A percentile compares a stretch with the other conserved stretches of the same genome.
These are phyloP conservation scores for Druon quercuslanigerum DNA, from an alignment of 1,140 invertebrate species.

Conservation along the genomic window DNA sequence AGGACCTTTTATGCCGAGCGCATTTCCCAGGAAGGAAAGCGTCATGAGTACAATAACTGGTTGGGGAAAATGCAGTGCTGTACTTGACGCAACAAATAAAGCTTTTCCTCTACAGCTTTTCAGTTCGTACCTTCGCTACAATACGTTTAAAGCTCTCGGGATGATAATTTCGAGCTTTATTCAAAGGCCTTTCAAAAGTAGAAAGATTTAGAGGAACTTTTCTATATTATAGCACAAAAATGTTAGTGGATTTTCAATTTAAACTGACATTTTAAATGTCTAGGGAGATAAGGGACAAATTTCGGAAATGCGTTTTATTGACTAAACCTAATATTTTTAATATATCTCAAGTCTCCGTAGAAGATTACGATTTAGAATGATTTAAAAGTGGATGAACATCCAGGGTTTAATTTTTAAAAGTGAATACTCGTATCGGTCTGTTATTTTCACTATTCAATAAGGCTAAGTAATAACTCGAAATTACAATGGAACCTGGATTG, in stretches of 20 bases:
- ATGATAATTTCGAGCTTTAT: slow-evolving; percentile 17
- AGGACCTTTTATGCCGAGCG: slow-evolving; percentile 19
- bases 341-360: background rate
- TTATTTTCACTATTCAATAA: too few relatives aligned
- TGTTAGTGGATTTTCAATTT: background rate
- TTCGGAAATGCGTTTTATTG: too few relatives aligned
- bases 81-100: slow-evolving; percentile 28
- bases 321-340: too few relatives aligned
- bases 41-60: slow-evolving; percentile 15
- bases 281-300: too few relatives aligned
- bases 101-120: slow-evolving; percentile 28
- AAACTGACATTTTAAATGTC: background rate
- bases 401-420: too few relatives aligned
- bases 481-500: too few relatives aligned
- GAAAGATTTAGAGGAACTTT: slow-evolving; percentile 9
- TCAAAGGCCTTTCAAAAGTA: slow-evolving; percentile 25
- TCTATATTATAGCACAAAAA: slow-evolving; percentile 3
- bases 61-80: slow-evolving; percentile 7
- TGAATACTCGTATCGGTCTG: too few relatives aligned
- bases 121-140: slow-evolving; percentile 21
- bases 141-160: slow-evolving; percentile 6
- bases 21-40: slow-evolving; percentile 9
- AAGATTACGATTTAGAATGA: too few relatives aligned
- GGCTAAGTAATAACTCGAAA: too few relatives aligned
- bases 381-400: too few relatives aligned